These are phyloP conservation scores for Upupa epops DNA, from an alignment of 2,113 vertebrate genomes.

Conservation along the genomic window DNA sequence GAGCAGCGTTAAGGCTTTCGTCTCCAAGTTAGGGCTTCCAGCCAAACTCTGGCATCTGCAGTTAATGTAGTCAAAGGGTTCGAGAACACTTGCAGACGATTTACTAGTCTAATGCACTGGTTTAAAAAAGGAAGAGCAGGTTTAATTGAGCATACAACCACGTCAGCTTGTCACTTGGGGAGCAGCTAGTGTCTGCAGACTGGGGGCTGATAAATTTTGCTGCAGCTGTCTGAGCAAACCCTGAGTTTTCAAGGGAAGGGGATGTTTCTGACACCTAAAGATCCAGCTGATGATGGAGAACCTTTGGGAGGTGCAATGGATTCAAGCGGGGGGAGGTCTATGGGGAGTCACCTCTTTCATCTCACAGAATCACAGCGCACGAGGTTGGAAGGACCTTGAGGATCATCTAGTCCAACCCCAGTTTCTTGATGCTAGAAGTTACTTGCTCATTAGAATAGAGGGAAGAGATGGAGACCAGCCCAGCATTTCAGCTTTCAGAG, in stretches of 20 bases:
- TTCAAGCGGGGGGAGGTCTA: background rate
- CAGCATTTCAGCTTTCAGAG: background rate
- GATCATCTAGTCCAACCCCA: no score
- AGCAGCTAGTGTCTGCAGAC: conserved; percentile 42
- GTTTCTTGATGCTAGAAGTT: no score
- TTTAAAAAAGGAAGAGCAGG: conserved; percentile 62
- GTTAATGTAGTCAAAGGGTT: conserved; percentile 61
- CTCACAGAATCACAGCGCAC: no score
- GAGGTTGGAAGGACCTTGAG: no score
- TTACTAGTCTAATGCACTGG: conserved; percentile 68
- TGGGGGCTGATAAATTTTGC: conserved; percentile 5
- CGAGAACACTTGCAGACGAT: conserved; percentile 66
- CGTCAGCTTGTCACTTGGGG: conserved; percentile 68
- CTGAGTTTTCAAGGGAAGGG: background rate
- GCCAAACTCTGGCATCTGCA: conserved; percentile 56
- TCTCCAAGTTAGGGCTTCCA: conserved; percentile 32
- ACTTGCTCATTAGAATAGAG: no score
- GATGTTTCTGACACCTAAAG: background rate
- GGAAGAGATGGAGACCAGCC: background rate
- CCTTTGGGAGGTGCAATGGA: background rate
- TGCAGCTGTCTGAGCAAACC: conserved; percentile 16
- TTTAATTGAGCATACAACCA: conserved; percentile 76
- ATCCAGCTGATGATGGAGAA: background rate
- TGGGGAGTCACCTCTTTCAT: background rate
- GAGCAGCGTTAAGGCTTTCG: background rate